Conservation (phyloP, 2,888 invertebrate species). For the Drosophila cyrtoloma region DNA sequence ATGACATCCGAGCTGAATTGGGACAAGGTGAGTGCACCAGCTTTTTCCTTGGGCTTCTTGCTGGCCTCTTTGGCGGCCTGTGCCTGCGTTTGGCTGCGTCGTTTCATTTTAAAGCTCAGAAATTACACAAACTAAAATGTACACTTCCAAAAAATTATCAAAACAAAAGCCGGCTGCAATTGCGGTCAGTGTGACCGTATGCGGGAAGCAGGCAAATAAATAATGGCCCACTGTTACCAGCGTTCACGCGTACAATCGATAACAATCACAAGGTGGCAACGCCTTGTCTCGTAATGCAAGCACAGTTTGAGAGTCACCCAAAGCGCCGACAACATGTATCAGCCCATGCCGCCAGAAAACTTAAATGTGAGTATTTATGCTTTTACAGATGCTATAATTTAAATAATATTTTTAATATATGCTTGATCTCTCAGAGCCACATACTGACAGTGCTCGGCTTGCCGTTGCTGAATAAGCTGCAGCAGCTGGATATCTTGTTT, state of each 20-base stretch:
- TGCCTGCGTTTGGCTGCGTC: conserved; percentile 58
- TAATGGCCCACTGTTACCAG: background rate
- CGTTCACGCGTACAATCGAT: conserved; percentile 3
- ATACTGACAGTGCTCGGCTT: conserved; percentile 76
- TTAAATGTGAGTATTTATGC: conserved; percentile 40
- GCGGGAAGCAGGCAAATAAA: background rate
- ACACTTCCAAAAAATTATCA: conserved; percentile 24
- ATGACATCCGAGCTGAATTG: conserved; percentile 96
- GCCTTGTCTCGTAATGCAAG: background rate
- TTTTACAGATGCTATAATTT: too few relatives aligned
- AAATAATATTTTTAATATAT: background rate
- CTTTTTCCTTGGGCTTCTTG: conserved; percentile 59
- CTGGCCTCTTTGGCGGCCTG: conserved; percentile 14
- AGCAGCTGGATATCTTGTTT: conserved; percentile 81
- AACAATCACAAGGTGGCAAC: conserved; percentile 28
- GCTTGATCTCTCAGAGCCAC: conserved; percentile 65
- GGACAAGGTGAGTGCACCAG: conserved; percentile 88
- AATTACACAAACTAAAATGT: conserved; percentile 11
- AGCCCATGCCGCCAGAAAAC: conserved; percentile 61
- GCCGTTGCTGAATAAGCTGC: conserved; percentile 79
- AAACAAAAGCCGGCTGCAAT: conserved; percentile 61
- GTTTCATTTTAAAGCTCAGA: conserved; percentile 52
- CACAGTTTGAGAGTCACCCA: conserved; percentile 26
- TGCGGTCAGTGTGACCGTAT: conserved; percentile 33
- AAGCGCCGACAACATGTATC: conserved; percentile 48